phyloP scores from a whole-genome alignment of 2,888 invertebrate genomes.

The Actias luna region DNA sequence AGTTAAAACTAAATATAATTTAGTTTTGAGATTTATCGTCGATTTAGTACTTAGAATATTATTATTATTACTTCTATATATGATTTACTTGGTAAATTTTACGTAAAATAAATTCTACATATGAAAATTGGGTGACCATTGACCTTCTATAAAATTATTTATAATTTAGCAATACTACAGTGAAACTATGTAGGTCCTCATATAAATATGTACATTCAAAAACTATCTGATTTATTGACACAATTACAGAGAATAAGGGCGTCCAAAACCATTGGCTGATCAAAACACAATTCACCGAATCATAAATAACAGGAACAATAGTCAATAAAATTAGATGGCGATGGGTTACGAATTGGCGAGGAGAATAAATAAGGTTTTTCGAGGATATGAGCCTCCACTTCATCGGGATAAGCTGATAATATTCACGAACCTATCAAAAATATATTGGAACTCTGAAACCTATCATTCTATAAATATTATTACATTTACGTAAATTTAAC shows the following conservation, averaged over 20 bases:
- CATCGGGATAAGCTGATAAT: slow-evolving; percentile 48
- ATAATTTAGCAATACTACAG: neutral
- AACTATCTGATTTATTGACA: slow-evolving; percentile 71
- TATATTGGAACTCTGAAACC: slow-evolving; percentile 21
- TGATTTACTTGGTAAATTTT: too few species aligned
- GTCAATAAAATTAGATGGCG: slow-evolving; percentile 74
- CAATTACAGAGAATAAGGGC: slow-evolving; percentile 65
- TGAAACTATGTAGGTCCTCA: neutral
- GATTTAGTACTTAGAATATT: too few species aligned
- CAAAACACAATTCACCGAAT: slow-evolving; percentile 70
- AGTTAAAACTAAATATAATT: too few species aligned
- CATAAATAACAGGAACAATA: slow-evolving; percentile 77
- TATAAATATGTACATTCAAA: slow-evolving; percentile 57
- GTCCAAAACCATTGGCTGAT: slow-evolving; percentile 67
- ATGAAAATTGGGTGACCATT: neutral
- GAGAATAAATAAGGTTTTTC: slow-evolving; percentile 59
- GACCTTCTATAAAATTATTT: neutral
- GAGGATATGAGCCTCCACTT: slow-evolving; percentile 49
- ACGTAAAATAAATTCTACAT: neutral
- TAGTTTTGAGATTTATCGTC: too few species aligned
- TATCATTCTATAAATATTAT: slow-evolving; percentile 12
- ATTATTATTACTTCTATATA: neutral
- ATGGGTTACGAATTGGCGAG: slow-evolving; percentile 58
- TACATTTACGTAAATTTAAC: neutral
- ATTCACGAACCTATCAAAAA: slow-evolving; percentile 37